Conservation (phyloP, 2,888 invertebrate genomes). For the Troides helena region DNA sequence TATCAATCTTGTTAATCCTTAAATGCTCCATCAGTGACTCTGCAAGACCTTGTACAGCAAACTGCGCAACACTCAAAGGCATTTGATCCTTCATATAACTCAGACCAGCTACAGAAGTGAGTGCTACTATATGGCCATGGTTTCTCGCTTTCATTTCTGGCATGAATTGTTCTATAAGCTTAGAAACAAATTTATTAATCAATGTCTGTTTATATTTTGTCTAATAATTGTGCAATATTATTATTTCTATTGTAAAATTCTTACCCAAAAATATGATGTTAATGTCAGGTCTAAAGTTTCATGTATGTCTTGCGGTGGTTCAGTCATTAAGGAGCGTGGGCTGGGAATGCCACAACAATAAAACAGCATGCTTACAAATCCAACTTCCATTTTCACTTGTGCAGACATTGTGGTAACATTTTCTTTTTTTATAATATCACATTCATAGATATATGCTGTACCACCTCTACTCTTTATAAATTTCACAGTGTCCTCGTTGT, state of each 20-base stretch:
- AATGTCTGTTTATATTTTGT: background rate
- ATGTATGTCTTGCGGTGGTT: slow-evolving; percentile 76
- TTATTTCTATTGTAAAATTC: slow-evolving; percentile 21
- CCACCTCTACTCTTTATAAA: slow-evolving; percentile 70
- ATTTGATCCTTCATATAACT: slow-evolving; percentile 80
- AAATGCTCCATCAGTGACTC: slow-evolving; percentile 82
- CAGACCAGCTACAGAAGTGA: slow-evolving; percentile 83
- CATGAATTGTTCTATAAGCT: slow-evolving; percentile 80
- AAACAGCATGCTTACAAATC: slow-evolving; percentile 81
- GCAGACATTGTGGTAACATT: slow-evolving; percentile 70
- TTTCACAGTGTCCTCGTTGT: slow-evolving; percentile 73
- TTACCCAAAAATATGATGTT: slow-evolving; percentile 83
- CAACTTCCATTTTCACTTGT: slow-evolving; percentile 73
- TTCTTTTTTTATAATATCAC: slow-evolving; percentile 78
- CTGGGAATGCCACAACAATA: slow-evolving; percentile 84
- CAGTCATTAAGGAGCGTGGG: slow-evolving; percentile 74
- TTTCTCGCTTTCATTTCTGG: slow-evolving; percentile 81
- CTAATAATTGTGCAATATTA: too few species aligned
- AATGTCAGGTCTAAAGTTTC: slow-evolving; percentile 80
- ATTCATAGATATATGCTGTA: slow-evolving; percentile 69
- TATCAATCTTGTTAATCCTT: slow-evolving; percentile 75
- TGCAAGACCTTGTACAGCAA: slow-evolving; percentile 83
- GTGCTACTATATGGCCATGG: slow-evolving; percentile 81
- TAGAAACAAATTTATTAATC: slow-evolving; percentile 43
- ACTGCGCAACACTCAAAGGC: slow-evolving; percentile 83